Conservation (phyloP, 30 jellyfish, hydroid and myxozoan species). For the Rhopilema esculentum region DNA sequence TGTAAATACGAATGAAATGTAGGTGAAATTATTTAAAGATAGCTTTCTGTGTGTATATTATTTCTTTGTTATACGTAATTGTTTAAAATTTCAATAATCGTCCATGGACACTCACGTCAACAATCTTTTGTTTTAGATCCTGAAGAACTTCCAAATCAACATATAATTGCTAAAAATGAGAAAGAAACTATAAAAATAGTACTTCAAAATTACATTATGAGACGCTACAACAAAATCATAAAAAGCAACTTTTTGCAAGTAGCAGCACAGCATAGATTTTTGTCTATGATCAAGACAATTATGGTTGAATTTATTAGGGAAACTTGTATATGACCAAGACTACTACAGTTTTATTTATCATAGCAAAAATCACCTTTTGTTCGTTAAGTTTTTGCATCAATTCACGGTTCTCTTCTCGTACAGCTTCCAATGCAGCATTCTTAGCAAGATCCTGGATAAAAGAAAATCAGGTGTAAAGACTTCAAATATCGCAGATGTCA, state of each 20-base stretch:
- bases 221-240: too few relatives aligned
- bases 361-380: conserved; percentile 33
- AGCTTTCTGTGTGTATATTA: too few relatives aligned
- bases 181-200: background rate
- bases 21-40: too few relatives aligned
- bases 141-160: conserved; percentile 55
- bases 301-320: too few relatives aligned
- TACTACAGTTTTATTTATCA: background rate
- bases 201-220: too few relatives aligned
- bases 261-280: too few relatives aligned
- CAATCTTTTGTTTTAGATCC: conserved; percentile 66
- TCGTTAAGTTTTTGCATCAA: conserved; percentile 43
- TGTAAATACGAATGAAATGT: too few relatives aligned
- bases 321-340: too few relatives aligned
- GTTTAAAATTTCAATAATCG: too few relatives aligned
- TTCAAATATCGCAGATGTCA: background rate
- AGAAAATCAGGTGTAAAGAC: background rate
- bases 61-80: too few relatives aligned
- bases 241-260: too few relatives aligned
- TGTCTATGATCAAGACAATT: too few relatives aligned
- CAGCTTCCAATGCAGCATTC: conserved; percentile 12
- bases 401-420: conserved; percentile 44
- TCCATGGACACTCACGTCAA: conserved; percentile 44
- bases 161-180: conserved; percentile 44
- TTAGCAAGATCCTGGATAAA: conserved; percentile 19